Percentiles rank a stretch among this genome's conserved stretches.
Conservation (phyloP, 2,797 vertebrate genomes). For the Aplochiton taeniatus region DNA sequence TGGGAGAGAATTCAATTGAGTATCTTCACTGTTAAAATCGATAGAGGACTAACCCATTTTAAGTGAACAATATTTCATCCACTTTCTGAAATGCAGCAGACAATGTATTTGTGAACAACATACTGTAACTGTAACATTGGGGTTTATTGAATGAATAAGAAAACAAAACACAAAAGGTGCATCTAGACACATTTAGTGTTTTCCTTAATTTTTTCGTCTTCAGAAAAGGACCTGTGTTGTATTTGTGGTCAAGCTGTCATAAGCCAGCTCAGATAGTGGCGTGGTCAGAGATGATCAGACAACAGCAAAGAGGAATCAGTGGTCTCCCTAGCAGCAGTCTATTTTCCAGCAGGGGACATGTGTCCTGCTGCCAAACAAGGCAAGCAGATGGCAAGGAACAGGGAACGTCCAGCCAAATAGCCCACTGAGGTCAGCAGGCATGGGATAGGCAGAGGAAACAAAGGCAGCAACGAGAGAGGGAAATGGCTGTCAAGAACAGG, state of each 20-base stretch:
- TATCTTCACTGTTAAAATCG: constrained; percentile 3
- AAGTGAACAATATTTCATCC: too few relatives aligned
- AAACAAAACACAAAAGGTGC: too few relatives aligned
- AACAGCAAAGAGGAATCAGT: constrained; percentile 40
- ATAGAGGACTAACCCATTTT: too few relatives aligned
- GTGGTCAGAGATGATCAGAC: not conserved
- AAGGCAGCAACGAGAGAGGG: not conserved
- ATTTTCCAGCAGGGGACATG: constrained; percentile 47
- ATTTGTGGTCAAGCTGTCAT: too few relatives aligned
- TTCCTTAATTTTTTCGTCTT: too few relatives aligned
- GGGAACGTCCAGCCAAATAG: constrained; percentile 56
- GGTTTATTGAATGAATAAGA: too few relatives aligned
- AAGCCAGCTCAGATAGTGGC: too few relatives aligned
- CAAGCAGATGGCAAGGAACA: constrained; percentile 69
- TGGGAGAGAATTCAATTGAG: constrained; percentile 18
- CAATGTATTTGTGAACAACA: too few relatives aligned
- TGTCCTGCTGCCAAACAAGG: constrained; percentile 48
- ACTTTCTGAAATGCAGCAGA: too few relatives aligned
- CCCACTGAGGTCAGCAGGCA: constrained; percentile 13
- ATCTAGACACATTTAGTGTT: too few relatives aligned
- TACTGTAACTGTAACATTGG: too few relatives aligned
- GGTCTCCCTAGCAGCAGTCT: constrained; percentile 43
- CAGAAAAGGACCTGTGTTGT: too few relatives aligned
- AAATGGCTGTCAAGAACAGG: not conserved
- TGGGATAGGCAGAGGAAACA: not conserved